These are phyloP conservation scores for Spisula subtruncata DNA, from an alignment of 2,888 invertebrate genomes.

Conservation along the genomic window DNA sequence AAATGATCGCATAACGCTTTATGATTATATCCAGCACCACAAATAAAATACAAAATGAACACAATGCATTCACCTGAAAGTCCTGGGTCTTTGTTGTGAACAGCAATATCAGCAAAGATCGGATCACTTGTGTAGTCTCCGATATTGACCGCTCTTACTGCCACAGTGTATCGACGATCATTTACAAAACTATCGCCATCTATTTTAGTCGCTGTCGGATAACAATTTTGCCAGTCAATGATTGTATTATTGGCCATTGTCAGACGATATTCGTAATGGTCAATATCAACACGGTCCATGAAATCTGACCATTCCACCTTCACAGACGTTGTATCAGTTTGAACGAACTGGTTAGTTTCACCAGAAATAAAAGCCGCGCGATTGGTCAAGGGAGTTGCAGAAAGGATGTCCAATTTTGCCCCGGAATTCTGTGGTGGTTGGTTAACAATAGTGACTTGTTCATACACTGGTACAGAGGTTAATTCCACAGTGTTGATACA, in stretches of 20 bases:
- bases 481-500: slow-evolving; percentile 59
- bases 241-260: neutral
- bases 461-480: neutral
- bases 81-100: slow-evolving; percentile 27
- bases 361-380: no score
- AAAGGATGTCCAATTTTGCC: slow-evolving; percentile 9
- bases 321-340: slow-evolving; percentile 24
- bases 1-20: no score
- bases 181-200: neutral
- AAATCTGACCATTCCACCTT: slow-evolving; percentile 54
- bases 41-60: neutral
- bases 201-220: neutral
- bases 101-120: slow-evolving; percentile 11
- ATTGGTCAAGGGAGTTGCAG: neutral
- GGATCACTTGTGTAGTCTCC: slow-evolving; percentile 27
- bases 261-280: slow-evolving; percentile 49
- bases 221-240: slow-evolving; percentile 36
- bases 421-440: slow-evolving; percentile 1
- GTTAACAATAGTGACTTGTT: neutral
- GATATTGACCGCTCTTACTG: slow-evolving; percentile 47
- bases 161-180: slow-evolving; percentile 34
- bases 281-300: slow-evolving; percentile 31
- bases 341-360: neutral
- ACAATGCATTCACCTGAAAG: slow-evolving; percentile 47
- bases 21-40: neutral